Evolutionary conservation across 2,797 vertebrate species (phyloP), one percentile per base, ranked within the genome.

Genomic region (Scolopax rusticola): DNA sequence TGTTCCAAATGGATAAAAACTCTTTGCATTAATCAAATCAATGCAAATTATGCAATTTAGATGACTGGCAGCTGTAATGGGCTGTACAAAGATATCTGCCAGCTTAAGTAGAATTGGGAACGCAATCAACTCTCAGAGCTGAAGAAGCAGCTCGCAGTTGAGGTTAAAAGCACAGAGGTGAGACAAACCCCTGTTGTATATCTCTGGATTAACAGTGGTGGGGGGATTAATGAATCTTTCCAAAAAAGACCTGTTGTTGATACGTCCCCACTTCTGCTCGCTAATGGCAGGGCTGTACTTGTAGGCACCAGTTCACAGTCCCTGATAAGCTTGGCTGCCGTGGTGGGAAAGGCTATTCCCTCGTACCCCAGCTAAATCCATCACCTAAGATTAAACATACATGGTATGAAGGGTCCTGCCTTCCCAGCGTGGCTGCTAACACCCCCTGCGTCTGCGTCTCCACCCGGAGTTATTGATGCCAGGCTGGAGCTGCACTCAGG

Each of bases 401-500:
- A 0, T 36, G 16, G 15, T 41, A 40, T 40, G 69, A 47, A 50
- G 60, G 41, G 25, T 63, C 61, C 63, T 60, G 25, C 60, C 65
- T 10, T 21, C 68, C 18, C 56, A 20, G 32, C 2, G 2, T n/a
- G 7, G 20, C 41, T 68, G 74, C 61, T 51, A 47, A 30, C 15
- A 1, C 8, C 10, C 33, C 9, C 12, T 5, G 12, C 5, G 8
- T 41, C 60, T 13, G 36, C 5, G 0, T 50, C 56, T 68, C 61
- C 53, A n/a, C 1, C 20, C 4, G 0, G 15, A 54, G 54, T 53
- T 57, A 10, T 1, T 27, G 8, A 2, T 18, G 54, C n/a, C 1
- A 0, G 12, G 53, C 43, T 70, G 76, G 56, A 68, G 40, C 0
- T 47, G 67, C 57, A 21, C 10, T 4, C 59, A n/a, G 56, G 33